Conservation (phyloP, 2,797 vertebrate species). For the Danio jaintianensis region DNA sequence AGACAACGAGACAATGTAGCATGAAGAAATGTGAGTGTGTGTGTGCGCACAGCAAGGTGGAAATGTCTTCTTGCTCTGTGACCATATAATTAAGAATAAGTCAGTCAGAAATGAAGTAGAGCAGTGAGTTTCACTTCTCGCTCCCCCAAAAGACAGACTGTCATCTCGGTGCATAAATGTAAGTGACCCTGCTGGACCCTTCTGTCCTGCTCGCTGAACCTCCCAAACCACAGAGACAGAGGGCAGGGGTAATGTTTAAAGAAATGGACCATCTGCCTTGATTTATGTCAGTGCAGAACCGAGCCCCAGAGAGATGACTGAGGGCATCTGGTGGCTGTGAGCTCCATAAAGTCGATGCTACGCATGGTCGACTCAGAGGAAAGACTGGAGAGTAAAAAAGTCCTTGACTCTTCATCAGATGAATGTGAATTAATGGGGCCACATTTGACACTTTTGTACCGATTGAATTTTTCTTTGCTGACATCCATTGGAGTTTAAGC, state of each 20-base stretch:
- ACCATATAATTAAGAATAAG: conserved; percentile 25
- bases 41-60: conserved; percentile 7
- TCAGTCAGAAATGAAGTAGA: conserved; percentile 23
- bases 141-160: background rate
- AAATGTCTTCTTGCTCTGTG: background rate
- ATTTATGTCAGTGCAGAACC: conserved; percentile 23
- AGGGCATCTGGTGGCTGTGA: conserved; percentile 48
- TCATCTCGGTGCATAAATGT: background rate
- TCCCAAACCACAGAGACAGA: conserved; percentile 5
- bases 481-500: background rate
- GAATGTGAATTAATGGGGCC: background rate
- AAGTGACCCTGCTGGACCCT: background rate
- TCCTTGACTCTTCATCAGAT: background rate
- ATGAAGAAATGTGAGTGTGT: conserved; percentile 9
- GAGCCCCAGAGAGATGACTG: background rate
- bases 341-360: background rate
- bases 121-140: background rate
- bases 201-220: conserved; percentile 11
- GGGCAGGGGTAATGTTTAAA: conserved; percentile 28
- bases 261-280: conserved; percentile 47
- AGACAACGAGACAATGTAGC: conserved; percentile 37
- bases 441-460: background rate
- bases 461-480: background rate
- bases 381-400: background rate
- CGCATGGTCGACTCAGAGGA: conserved; percentile 1